Percentiles rank a stretch among this genome's conserved stretches.
Conservation (phyloP, 2,888 invertebrate genomes). For the Pantelozetes paolii region DNA sequence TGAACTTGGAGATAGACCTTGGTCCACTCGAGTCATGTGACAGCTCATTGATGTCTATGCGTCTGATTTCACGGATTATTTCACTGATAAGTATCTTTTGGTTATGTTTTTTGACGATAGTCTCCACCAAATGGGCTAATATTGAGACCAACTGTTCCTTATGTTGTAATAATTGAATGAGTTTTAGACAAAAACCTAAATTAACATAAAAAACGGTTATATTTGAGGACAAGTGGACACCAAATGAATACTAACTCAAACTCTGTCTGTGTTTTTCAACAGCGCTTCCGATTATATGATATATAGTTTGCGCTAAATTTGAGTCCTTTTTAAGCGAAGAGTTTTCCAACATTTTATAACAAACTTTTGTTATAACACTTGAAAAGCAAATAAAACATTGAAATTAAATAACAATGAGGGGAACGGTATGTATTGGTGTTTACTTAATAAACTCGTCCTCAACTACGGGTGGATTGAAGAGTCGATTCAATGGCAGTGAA, state of each 20-base stretch:
- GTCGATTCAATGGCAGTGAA: conserved; percentile 65
- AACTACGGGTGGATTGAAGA: conserved; percentile 77
- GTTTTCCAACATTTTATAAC: conserved; percentile 62
- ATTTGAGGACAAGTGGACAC: too few relatives aligned
- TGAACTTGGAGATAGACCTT: conserved; percentile 57
- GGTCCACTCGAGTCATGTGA: conserved; percentile 55
- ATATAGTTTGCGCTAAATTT: conserved; percentile 64
- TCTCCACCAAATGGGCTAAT: conserved; percentile 66
- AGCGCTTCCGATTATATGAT: conserved; percentile 72
- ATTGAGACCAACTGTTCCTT: conserved; percentile 67
- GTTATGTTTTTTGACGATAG: conserved; percentile 64
- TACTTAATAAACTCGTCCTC: conserved; percentile 79
- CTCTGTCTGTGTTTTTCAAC: conserved; percentile 79
- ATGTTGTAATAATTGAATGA: conserved; percentile 67
- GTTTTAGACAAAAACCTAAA: conserved; percentile 52
- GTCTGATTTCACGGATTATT: conserved; percentile 64
- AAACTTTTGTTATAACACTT: conserved; percentile 67
- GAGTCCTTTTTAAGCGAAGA: conserved; percentile 49
- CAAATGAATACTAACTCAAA: conserved; percentile 53
- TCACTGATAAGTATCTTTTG: conserved; percentile 67
- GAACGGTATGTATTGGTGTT: conserved; percentile 50
- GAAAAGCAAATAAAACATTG: not conserved
- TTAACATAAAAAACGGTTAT: conserved; percentile 49
- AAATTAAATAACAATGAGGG: not conserved
- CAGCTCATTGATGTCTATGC: conserved; percentile 62